Percentiles rank a stretch among this genome's conserved stretches.
These are phyloP conservation scores for Poeciliopsis paucimaculata DNA, from an alignment of 2,797 vertebrate species.

Conservation along the genomic window DNA sequence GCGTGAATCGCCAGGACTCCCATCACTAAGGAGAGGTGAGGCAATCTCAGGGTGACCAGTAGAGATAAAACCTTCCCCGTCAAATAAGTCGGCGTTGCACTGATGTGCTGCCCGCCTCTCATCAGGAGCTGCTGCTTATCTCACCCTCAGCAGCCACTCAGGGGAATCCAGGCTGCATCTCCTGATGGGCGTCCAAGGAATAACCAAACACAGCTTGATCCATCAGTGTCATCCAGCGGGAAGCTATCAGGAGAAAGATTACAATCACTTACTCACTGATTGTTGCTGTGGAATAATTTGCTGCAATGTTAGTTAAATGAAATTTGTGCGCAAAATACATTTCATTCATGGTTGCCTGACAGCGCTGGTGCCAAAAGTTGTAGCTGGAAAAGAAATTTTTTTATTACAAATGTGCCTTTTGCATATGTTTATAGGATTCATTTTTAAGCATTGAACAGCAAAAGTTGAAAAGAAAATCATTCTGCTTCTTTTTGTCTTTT, in stretches of 20 bases:
- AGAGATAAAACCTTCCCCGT: constrained; percentile 57
- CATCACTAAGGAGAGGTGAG: constrained; percentile 67
- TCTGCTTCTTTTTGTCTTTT: not conserved
- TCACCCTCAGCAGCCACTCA: constrained; percentile 39
- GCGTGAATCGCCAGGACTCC: constrained; percentile 51
- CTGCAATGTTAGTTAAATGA: not conserved
- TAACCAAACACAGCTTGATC: constrained; percentile 30
- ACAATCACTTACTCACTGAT: constrained; percentile 1
- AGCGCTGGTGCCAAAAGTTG: not conserved
- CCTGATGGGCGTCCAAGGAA: constrained; percentile 39
- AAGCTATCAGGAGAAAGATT: not conserved
- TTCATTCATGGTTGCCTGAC: not conserved
- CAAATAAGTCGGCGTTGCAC: constrained; percentile 41
- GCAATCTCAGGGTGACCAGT: constrained; percentile 55
- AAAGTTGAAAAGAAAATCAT: not conserved
- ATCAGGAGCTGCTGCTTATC: constrained; percentile 57
- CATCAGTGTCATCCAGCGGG: not conserved
- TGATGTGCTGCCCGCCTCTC: constrained; percentile 35
- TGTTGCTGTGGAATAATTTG: not conserved
- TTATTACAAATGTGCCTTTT: not conserved
- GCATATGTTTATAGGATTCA: not conserved
- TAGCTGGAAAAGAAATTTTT: not conserved
- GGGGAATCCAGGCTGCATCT: constrained; percentile 10
- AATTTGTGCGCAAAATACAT: not conserved
- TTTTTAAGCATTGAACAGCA: not conserved